Conservation (phyloP, 2,888 invertebrate species). For the Lithophane ornitopus region DNA sequence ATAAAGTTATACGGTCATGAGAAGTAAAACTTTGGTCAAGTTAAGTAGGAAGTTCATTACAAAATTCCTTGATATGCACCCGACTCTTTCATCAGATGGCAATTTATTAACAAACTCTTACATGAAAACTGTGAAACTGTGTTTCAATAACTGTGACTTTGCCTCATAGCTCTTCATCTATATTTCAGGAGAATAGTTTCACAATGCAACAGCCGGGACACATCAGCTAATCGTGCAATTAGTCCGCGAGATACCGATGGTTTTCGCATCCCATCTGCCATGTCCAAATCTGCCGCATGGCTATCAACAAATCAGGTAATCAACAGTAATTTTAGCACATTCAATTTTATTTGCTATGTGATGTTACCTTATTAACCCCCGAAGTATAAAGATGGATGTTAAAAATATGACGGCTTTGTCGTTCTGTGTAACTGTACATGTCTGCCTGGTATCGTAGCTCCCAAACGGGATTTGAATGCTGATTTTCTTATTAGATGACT, state of each 20-base stretch:
- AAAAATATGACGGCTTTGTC: neutral
- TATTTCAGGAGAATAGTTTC: constrained; percentile 84
- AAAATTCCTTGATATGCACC: neutral
- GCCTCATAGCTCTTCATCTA: constrained; percentile 10
- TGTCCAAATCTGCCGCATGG: constrained; percentile 79
- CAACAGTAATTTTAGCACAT: neutral
- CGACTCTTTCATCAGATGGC: neutral
- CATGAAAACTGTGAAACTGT: neutral
- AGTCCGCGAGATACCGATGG: constrained; percentile 87
- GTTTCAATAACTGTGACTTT: neutral
- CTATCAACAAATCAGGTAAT: constrained; percentile 81
- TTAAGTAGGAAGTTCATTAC: neutral
- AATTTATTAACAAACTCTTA: neutral
- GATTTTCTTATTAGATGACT: neutral
- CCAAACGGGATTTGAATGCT: neutral
- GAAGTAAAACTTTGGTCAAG: neutral
- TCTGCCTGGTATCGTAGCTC: neutral
- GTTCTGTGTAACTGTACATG: neutral
- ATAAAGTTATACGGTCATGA: neutral
- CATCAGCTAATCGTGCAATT: constrained; percentile 81
- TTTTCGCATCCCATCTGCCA: constrained; percentile 82
- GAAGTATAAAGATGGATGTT: neutral
- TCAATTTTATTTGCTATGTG: neutral
- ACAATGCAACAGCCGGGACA: constrained; percentile 87
- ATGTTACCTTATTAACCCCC: neutral